These are phyloP conservation scores for Chorisops tibialis DNA, from an alignment of 2,888 invertebrate genomes.

Conservation along the genomic window DNA sequence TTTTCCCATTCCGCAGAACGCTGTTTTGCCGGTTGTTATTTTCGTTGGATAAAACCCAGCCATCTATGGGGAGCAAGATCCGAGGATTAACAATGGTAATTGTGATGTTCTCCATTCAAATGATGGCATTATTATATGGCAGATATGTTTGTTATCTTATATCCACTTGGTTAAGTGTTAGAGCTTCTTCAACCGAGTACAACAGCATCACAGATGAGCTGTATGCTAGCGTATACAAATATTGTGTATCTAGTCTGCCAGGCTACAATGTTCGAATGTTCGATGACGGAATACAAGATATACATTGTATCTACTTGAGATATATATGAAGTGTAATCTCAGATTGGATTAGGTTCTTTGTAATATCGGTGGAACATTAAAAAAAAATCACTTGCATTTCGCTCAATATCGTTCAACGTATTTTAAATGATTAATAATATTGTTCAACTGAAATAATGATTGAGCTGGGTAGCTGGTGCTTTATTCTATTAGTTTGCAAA, in stretches of 20 bases:
- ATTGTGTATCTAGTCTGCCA: not conserved
- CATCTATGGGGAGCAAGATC: slow-evolving; percentile 26
- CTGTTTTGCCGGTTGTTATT: slow-evolving; percentile 8
- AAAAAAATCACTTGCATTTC: no score
- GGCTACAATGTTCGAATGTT: slow-evolving; percentile 13
- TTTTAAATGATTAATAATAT: no score
- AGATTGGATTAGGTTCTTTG: slow-evolving; percentile 12
- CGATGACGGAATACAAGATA: slow-evolving; percentile 14
- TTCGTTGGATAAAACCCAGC: not conserved
- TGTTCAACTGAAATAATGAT: no score
- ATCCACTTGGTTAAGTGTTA: slow-evolving; percentile 20
- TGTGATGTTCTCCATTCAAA: slow-evolving; percentile 34
- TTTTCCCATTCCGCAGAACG: slow-evolving; percentile 14
- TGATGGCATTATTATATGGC: slow-evolving; percentile 34
- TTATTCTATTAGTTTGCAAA: no score
- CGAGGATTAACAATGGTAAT: slow-evolving; percentile 34
- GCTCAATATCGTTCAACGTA: no score
- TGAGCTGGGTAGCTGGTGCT: no score
- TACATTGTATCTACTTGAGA: slow-evolving; percentile 9
- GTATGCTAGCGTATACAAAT: not conserved
- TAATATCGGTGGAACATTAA: not conserved
- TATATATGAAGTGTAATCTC: slow-evolving; percentile 15
- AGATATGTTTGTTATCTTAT: slow-evolving; percentile 33
- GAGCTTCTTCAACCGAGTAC: slow-evolving; percentile 1
- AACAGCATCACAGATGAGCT: not conserved